phyloP scores from a whole-genome alignment of 2,113 vertebrate genomes.

The Marmota flaviventris region DNA sequence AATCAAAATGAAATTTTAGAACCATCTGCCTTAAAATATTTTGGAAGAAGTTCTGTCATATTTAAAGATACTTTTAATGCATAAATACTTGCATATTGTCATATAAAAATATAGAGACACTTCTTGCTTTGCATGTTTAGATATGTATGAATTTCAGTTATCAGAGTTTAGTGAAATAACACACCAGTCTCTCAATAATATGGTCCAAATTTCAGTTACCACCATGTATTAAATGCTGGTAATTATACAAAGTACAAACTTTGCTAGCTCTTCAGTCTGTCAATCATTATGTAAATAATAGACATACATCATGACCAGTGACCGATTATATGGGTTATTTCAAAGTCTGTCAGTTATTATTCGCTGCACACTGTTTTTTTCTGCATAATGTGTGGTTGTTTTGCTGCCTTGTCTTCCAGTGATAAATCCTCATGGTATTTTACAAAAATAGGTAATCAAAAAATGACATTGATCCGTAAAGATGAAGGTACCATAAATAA shows the following conservation, averaged over 20 bases:
- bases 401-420: not conserved
- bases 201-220: not conserved
- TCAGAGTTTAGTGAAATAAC: not conserved
- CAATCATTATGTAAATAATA: not conserved
- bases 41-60: conserved; percentile 10
- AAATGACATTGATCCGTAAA: not conserved
- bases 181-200: not conserved
- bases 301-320: not conserved
- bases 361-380: not conserved
- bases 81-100: not conserved
- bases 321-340: not conserved
- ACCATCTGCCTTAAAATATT: conserved; percentile 48
- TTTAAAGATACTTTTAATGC: conserved; percentile 21
- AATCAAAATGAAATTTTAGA: conserved; percentile 48
- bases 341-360: not conserved
- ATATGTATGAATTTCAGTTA: not conserved
- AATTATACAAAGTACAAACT: not conserved
- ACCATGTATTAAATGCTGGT: not conserved
- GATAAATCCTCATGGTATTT: not conserved
- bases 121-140: conserved; percentile 15
- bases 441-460: not conserved
- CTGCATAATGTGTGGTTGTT: not conserved
- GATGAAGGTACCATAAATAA: not conserved
- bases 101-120: not conserved
- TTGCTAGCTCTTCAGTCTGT: not conserved